Base-by-base conservation (phyloP, 2,888 invertebrate species). In the Omphaloscelis lunosa region DNA sequence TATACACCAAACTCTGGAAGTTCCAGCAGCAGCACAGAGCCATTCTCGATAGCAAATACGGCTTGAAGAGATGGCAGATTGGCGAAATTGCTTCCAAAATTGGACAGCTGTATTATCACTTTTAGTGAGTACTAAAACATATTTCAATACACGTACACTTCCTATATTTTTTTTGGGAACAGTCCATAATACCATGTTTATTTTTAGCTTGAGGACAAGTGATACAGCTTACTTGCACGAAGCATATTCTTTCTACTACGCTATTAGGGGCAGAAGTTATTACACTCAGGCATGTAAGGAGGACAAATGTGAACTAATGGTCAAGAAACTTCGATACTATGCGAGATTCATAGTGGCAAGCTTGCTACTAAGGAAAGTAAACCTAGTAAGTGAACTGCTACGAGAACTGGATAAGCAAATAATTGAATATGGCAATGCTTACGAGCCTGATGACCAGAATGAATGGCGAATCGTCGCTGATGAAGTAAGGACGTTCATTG, bases 51-150 rank as follows among this genome's bases (percentile, higher is more conserved):
- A 97, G 97, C 84, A 99, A 99, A 95, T 99, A 99, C 95, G 99
- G 99, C 53, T 97, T 99, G 90, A 99, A 99, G 93, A 97, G 99
- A 89, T 99, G 99, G 99, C 99, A 99, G 96, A 99, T 99, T 90
- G 99, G 99, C 73, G 99, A 99, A 96, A 99, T 99, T 87, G 99
- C 99, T 69, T 99, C 99, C 73, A 99, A 99, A 97, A 99, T 99
- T 93, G 99, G 99, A 87, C 99, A 99, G 96, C 98, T 99, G 51
- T 99, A 99, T 96, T 99, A 99, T 95, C 99, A 99, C 96, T 99
- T 99, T 96, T 99, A 99, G 99, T 99, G 27, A 83, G 77, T 56
- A 23, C 11, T 2, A 56, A 39, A 12, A 39, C 27, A 53, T 34
- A 56, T 61, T 77, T 8, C 5, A 17, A 11, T 12, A 27, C 12